Evolutionary conservation across 2,113 vertebrate genomes (phyloP).

Genomic region (Apodemus sylvaticus): DNA sequence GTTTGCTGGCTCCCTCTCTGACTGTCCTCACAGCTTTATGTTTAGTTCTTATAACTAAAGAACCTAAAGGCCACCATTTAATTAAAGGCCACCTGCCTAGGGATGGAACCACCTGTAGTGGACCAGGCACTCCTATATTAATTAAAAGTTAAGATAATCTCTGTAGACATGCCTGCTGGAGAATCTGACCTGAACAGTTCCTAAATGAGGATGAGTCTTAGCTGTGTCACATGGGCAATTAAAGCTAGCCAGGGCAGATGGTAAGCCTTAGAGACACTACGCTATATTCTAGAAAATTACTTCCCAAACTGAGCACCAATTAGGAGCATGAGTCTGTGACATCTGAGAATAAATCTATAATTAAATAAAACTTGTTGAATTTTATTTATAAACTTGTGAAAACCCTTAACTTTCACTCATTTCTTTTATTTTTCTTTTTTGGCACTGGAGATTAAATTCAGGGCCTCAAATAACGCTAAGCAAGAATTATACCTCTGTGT

Average conservation of each 20-base stretch:
- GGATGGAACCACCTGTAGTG: too few species aligned
- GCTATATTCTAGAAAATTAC: not conserved
- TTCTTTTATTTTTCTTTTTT: not conserved
- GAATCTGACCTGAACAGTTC: not conserved
- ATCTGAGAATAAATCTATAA: not conserved
- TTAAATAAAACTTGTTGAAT: conserved; percentile 1
- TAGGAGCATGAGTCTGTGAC: not conserved
- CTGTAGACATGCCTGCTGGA: too few species aligned
- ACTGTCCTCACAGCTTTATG: not conserved
- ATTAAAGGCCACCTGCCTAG: not conserved
- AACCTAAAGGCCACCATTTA: not conserved
- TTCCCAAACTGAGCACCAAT: not conserved
- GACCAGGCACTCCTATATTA: not conserved
- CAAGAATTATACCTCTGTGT: not conserved
- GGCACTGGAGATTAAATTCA: not conserved
- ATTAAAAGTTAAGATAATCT: not conserved
- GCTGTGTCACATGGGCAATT: not conserved
- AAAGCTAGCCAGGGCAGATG: not conserved
- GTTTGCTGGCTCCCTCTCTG: not conserved
- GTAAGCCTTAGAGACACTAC: not conserved
- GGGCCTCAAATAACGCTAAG: not conserved
- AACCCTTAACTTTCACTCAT: not conserved
- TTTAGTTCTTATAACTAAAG: not conserved
- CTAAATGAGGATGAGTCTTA: not conserved
- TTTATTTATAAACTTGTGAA: conserved; percentile 23